A percentile compares a stretch with the other conserved stretches of the same genome.
Evolutionary conservation across 2,113 vertebrate species (phyloP).

Genomic region (Lepus timidus): DNA sequence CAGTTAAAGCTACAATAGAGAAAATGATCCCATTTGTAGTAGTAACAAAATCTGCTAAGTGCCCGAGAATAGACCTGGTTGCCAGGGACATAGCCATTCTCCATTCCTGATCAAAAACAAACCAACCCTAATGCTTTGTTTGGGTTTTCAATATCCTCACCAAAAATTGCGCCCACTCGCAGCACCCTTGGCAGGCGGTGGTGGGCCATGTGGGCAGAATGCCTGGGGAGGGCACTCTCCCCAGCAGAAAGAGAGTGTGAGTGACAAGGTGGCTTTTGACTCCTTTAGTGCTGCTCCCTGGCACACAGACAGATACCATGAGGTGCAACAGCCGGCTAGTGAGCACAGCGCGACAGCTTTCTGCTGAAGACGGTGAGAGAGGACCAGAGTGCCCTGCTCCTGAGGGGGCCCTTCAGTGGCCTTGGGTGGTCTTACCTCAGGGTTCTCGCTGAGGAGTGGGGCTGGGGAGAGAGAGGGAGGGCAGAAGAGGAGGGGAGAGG

Average conservation of each 20-base stretch:
- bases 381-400: background rate
- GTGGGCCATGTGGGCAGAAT: background rate
- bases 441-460: background rate
- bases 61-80: background rate
- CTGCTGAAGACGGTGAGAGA: background rate
- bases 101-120: background rate
- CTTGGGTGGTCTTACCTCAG: background rate
- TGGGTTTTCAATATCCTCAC: background rate
- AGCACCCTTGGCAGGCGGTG: background rate
- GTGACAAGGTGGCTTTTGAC: background rate
- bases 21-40: background rate
- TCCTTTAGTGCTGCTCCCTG: background rate
- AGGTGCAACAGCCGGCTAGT: background rate
- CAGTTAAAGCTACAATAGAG: background rate
- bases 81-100: background rate
- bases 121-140: background rate
- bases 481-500: rapidly evolving
- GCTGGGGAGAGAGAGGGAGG: too few species aligned
- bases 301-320: background rate
- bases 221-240: background rate
- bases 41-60: background rate
- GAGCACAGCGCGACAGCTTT: background rate
- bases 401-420: background rate
- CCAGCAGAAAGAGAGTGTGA: background rate
- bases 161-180: background rate